Evolutionary conservation across 2,888 invertebrate species (phyloP).

Genomic region (Dryobota labecula): DNA sequence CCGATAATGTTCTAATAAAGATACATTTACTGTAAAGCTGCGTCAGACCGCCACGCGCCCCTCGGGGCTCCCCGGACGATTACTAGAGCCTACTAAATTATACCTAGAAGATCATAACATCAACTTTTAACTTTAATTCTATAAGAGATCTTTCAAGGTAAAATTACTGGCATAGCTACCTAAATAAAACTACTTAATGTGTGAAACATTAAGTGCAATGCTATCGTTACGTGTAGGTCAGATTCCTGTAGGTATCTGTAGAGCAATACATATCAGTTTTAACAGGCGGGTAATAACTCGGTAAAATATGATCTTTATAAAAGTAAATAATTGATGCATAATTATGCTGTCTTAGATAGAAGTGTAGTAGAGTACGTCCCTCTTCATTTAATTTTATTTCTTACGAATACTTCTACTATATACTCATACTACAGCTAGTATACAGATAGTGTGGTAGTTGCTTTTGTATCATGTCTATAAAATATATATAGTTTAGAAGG

Average conservation of each 20-base stretch:
- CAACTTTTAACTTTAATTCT: not conserved
- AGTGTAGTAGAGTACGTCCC: not conserved
- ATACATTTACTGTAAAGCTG: conserved; percentile 35
- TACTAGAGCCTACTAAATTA: not conserved
- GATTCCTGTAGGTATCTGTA: not conserved
- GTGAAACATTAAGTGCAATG: not conserved
- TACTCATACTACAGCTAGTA: too few relatives aligned
- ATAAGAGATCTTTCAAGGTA: not conserved
- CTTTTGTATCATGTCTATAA: too few relatives aligned
- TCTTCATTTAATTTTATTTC: too few relatives aligned
- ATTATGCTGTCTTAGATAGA: not conserved
- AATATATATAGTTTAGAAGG: too few relatives aligned
- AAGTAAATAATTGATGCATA: not conserved
- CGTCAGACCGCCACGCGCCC: conserved; percentile 14
- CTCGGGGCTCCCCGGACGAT: not conserved
- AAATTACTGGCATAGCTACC: not conserved
- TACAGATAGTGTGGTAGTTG: too few relatives aligned
- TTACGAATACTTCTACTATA: too few relatives aligned
- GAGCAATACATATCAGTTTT: not conserved
- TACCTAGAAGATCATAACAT: conserved; percentile 5
- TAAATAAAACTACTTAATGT: too few relatives aligned
- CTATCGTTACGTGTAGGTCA: not conserved
- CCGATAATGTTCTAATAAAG: conserved; percentile 43
- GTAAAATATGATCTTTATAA: not conserved
- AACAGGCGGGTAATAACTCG: not conserved